Base-by-base conservation (phyloP, 2,797 vertebrate species). In the Acipenser ruthenus region DNA sequence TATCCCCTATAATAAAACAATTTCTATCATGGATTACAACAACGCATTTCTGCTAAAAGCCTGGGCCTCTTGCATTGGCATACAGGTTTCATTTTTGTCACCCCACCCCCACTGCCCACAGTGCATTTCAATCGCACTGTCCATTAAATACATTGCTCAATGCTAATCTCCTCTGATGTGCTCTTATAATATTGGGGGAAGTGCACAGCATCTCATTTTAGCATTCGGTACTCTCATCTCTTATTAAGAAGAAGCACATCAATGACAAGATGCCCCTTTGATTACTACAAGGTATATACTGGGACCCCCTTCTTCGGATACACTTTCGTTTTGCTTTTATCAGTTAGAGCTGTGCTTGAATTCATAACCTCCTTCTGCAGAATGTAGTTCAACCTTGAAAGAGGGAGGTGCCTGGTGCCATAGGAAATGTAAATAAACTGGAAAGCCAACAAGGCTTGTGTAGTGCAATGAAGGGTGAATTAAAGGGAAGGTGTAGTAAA, bases 131-230 rank as follows among this genome's bases (percentile, higher is more conserved):
- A 86, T 90, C 83, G 78, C 81, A 76, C 77, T 73, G 2, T 87
- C 87, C 88, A 91, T 91, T 91, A 89, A 89, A 88, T 88, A 87
- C 88, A 89, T 91, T 91, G 88, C 84, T 76, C 77, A 78, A 80
- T 87, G 86, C 88, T 91, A 89, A 90, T 91, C 88, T 89, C 78
- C 83, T 85, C 79, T 84, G 83, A 84, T 87, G 81, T 89, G 85
- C 84, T 78, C 83, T 83, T 73, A 75, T 85, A 80, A 88, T 86
- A 88, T 83, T 82, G 70, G 70, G 86, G 79, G 83, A 83, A 81
- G 82, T 83, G 79, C 80, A 81, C 74, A 67, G 77, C 80, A 79
- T 79, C 77, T 80, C 86, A 79, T 86, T 88, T 84, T 88, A 84
- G 74, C 71, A 71, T 72, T 78, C 73, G 71, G 74, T 88, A 88